Percentiles rank a stretch among this genome's conserved stretches.
These are phyloP conservation scores for Trematomus loennbergii DNA, from an alignment of 2,113 vertebrate genomes.

Conservation along the genomic window DNA sequence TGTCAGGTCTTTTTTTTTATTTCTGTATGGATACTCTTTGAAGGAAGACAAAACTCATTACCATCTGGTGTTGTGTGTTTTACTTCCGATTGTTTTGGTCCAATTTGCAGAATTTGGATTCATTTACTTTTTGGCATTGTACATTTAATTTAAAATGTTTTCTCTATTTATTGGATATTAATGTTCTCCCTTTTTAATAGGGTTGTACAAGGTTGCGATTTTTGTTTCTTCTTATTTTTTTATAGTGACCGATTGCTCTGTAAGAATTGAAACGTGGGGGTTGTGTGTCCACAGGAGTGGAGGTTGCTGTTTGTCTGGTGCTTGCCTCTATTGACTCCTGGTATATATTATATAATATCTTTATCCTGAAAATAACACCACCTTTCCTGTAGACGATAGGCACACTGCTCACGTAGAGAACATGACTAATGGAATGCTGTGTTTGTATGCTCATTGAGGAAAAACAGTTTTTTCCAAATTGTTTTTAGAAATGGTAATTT, in stretches of 20 bases:
- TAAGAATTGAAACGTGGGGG: conserved; percentile 68
- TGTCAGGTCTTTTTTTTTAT: conserved; percentile 63
- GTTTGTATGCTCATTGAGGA: conserved; percentile 73
- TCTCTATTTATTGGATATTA: conserved; percentile 85
- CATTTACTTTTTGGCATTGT: conserved; percentile 68
- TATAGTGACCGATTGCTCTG: conserved; percentile 67
- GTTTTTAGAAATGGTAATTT: conserved; percentile 67
- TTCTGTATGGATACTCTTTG: conserved; percentile 55
- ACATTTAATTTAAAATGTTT: conserved; percentile 83
- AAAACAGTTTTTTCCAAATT: conserved; percentile 69
- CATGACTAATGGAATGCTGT: conserved; percentile 78
- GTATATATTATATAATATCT: conserved; percentile 82
- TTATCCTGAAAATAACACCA: conserved; percentile 80
- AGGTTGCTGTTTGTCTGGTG: conserved; percentile 77
- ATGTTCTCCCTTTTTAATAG: conserved; percentile 75
- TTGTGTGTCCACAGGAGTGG: conserved; percentile 50
- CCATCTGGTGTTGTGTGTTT: conserved; percentile 69
- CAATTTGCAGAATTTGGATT: conserved; percentile 73
- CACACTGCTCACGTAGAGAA: conserved; percentile 78
- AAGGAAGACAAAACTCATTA: conserved; percentile 48
- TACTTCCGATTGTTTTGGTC: conserved; percentile 71
- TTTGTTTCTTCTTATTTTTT: conserved; percentile 46
- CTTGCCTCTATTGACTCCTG: conserved; percentile 66
- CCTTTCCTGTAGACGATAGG: conserved; percentile 81
- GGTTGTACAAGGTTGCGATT: conserved; percentile 72